phyloP scores from a whole-genome alignment of 1,140 invertebrate genomes.

The Macrobrachium nipponense region DNA sequence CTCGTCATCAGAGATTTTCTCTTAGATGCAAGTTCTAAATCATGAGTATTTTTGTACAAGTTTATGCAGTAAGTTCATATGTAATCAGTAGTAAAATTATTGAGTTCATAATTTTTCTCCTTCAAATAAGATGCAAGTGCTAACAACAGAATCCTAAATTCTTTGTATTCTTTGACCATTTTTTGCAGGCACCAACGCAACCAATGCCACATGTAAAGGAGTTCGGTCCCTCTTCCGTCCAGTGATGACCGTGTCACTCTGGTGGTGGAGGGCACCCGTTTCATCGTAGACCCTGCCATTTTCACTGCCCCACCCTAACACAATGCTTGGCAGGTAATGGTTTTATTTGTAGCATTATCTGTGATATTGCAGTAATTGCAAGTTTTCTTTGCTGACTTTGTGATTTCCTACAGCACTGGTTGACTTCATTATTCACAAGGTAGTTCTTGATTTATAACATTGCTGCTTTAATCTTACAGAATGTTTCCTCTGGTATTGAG shows the following conservation, averaged over 20 bases:
- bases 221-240: slow-evolving; percentile 35
- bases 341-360: not conserved
- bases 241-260: slow-evolving; percentile 85
- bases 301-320: slow-evolving; percentile 93
- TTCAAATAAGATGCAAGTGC: slow-evolving; percentile 33
- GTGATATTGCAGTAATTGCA: too few relatives aligned
- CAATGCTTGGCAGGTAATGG: slow-evolving; percentile 84
- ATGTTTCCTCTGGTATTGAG: slow-evolving; percentile 97
- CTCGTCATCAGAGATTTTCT: too few relatives aligned
- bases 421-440: not conserved
- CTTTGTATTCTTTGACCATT: not conserved
- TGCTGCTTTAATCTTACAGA: slow-evolving; percentile 69
- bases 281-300: slow-evolving; percentile 89
- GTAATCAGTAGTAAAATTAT: too few relatives aligned
- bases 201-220: slow-evolving; percentile 41
- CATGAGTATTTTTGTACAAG: too few relatives aligned
- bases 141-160: slow-evolving; percentile 9
- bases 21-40: too few relatives aligned
- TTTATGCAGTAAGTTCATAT: too few relatives aligned
- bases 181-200: slow-evolving; percentile 28
- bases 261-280: slow-evolving; percentile 93
- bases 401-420: not conserved
- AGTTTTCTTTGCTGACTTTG: not conserved
- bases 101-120: too few relatives aligned
- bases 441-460: not conserved